Evolutionary conservation across 1,140 invertebrate genomes (phyloP).

Genomic region (Mizuhopecten yessoensis): DNA sequence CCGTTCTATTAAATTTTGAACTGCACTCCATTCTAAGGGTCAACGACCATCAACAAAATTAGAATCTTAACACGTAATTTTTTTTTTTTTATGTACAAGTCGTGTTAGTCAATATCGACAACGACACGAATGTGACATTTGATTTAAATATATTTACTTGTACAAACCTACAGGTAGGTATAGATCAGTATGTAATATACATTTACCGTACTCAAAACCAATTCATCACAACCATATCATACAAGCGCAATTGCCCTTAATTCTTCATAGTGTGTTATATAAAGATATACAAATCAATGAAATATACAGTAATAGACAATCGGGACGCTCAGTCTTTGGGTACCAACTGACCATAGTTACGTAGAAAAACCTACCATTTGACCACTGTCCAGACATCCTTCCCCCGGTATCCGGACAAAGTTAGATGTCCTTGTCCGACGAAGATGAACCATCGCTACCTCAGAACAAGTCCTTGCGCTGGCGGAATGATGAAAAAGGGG

Average conservation of each 20-base stretch:
- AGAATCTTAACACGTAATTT: no score
- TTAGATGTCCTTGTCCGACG: slow-evolving; percentile 16
- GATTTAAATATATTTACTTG: not conserved
- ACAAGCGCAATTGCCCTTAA: not conserved
- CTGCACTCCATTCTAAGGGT: not conserved
- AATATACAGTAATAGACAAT: not conserved
- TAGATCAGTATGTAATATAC: not conserved
- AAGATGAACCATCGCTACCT: not conserved
- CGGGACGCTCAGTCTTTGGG: not conserved
- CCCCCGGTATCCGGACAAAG: not conserved
- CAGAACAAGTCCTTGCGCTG: not conserved
- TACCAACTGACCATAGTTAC: not conserved
- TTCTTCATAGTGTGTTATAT: not conserved
- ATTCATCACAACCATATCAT: no score
- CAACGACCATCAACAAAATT: not conserved
- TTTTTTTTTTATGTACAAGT: not conserved
- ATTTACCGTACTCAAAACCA: no score
- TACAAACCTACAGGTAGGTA: no score
- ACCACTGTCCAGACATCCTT: not conserved
- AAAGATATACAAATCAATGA: not conserved
- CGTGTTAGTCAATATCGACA: not conserved
- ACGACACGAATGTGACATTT: not conserved
- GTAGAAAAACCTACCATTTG: not conserved
- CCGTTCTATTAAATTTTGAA: not conserved
- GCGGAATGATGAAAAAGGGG: not conserved